Evolutionary conservation across 2,888 invertebrate species (phyloP).

Genomic region (Tipula helvola): DNA sequence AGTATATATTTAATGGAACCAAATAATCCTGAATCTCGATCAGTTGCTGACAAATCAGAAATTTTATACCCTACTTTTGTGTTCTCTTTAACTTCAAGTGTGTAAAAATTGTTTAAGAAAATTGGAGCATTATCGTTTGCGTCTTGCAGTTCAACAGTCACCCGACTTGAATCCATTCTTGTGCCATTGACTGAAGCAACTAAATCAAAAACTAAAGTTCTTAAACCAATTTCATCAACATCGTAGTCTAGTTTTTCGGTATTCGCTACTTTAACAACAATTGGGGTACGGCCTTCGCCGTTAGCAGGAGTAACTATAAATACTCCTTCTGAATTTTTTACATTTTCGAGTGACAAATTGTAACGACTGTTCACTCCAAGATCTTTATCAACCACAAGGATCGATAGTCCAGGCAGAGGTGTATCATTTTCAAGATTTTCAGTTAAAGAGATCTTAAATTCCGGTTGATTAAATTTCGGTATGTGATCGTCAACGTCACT

Average conservation of each 20-base stretch:
- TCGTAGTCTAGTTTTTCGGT: slow-evolving; percentile 58
- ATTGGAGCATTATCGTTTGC: slow-evolving; percentile 69
- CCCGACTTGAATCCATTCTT: slow-evolving; percentile 45
- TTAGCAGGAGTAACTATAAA: slow-evolving; percentile 52
- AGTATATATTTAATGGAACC: slow-evolving; percentile 60
- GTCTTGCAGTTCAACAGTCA: slow-evolving; percentile 55
- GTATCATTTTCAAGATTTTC: slow-evolving; percentile 62
- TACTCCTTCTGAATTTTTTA: slow-evolving; percentile 43
- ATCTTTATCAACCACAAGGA: slow-evolving; percentile 61
- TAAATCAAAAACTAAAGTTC: slow-evolving; percentile 54
- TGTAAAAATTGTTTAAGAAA: slow-evolving; percentile 50
- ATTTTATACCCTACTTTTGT: slow-evolving; percentile 47
- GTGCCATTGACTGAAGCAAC: slow-evolving; percentile 43
- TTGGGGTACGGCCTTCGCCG: slow-evolving; percentile 60
- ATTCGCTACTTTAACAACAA: slow-evolving; percentile 57
- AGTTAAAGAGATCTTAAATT: slow-evolving; percentile 56
- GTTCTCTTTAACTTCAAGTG: slow-evolving; percentile 54
- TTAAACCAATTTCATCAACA: slow-evolving; percentile 43
- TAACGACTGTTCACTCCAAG: slow-evolving; percentile 63
- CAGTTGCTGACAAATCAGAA: slow-evolving; percentile 52
- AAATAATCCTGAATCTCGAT: slow-evolving; percentile 58
- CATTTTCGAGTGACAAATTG: slow-evolving; percentile 45
- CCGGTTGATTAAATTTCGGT: slow-evolving; percentile 54
- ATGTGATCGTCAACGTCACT: slow-evolving; percentile 67
- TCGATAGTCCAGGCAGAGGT: slow-evolving; percentile 56